Percentiles rank a stretch among this genome's conserved stretches.
phyloP scores from a whole-genome alignment of 2,888 invertebrate species.

The Laspeyria flexula region DNA sequence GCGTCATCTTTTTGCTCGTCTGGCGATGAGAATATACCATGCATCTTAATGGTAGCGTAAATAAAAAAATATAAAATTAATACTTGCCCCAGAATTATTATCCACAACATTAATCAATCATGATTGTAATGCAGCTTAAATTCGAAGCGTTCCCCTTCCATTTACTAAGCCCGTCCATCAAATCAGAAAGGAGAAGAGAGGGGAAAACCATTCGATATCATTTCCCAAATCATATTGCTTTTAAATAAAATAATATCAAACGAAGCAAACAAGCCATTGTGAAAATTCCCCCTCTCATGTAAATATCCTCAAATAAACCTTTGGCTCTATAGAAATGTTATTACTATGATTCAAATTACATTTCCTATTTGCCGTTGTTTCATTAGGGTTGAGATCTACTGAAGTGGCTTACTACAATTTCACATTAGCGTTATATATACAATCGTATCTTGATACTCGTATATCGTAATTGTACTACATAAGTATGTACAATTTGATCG shows the following conservation, averaged over 20 bases:
- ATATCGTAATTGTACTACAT: too few species aligned
- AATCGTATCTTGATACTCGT: neutral
- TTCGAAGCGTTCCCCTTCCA: too few species aligned
- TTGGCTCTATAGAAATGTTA: neutral
- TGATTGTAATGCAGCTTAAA: too few species aligned
- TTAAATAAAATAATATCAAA: neutral
- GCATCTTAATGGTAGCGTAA: neutral
- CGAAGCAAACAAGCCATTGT: neutral
- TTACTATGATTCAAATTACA: neutral
- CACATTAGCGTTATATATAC: too few species aligned
- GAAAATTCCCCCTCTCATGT: neutral
- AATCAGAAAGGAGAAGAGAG: too few species aligned
- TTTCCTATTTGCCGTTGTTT: neutral
- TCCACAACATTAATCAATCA: too few species aligned
- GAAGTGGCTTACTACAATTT: neutral
- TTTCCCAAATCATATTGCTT: neutral
- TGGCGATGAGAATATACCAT: neutral
- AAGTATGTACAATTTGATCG: too few species aligned
- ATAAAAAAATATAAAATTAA: too few species aligned
- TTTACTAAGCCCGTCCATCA: too few species aligned
- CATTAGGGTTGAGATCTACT: neutral
- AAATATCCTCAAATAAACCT: neutral
- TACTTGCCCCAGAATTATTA: too few species aligned
- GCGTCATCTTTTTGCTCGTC: too few species aligned
- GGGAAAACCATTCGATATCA: too few species aligned